Percentiles rank a stretch among this genome's conserved stretches.
Conservation (phyloP, 1,140 invertebrate genomes). For the Leptinotarsa lineolata region DNA sequence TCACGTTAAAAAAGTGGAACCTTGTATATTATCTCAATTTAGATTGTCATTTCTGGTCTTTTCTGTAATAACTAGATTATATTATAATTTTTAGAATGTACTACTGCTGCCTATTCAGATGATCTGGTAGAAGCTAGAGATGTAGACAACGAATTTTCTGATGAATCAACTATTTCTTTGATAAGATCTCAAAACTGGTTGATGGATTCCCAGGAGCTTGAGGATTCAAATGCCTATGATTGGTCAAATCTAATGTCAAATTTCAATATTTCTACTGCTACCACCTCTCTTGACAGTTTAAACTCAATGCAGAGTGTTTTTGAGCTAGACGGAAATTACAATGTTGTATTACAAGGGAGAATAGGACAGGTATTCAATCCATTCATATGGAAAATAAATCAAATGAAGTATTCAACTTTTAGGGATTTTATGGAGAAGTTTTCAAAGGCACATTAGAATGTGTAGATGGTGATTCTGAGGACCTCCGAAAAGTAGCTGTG, state of each 20-base stretch:
- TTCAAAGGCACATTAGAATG: constrained; percentile 66
- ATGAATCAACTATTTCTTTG: constrained; percentile 12
- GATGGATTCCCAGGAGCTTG: constrained; percentile 30
- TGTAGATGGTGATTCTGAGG: constrained; percentile 50
- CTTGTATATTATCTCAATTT: too few relatives aligned
- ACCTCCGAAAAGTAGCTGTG: constrained; percentile 68
- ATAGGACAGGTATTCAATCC: constrained; percentile 61
- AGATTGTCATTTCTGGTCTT: too few relatives aligned
- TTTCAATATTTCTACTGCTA: constrained; percentile 49
- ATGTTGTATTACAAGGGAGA: constrained; percentile 63
- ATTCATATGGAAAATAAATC: neutral
- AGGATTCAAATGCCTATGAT: constrained; percentile 43
- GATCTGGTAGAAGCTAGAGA: constrained; percentile 34
- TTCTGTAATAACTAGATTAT: too few relatives aligned
- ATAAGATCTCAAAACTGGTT: constrained; percentile 32
- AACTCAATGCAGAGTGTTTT: constrained; percentile 54
- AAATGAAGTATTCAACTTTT: constrained; percentile 21
- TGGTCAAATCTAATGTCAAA: constrained; percentile 52
- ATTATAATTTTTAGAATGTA: constrained; percentile 17
- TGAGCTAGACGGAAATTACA: constrained; percentile 59
- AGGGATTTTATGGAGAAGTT: constrained; percentile 77
- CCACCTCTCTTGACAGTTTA: constrained; percentile 52
- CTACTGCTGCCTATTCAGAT: constrained; percentile 27
- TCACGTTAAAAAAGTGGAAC: too few relatives aligned
- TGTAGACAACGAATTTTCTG: constrained; percentile 25